These are phyloP conservation scores for Tetragonisca angustula DNA, from an alignment of 2,888 invertebrate genomes.

Conservation along the genomic window DNA sequence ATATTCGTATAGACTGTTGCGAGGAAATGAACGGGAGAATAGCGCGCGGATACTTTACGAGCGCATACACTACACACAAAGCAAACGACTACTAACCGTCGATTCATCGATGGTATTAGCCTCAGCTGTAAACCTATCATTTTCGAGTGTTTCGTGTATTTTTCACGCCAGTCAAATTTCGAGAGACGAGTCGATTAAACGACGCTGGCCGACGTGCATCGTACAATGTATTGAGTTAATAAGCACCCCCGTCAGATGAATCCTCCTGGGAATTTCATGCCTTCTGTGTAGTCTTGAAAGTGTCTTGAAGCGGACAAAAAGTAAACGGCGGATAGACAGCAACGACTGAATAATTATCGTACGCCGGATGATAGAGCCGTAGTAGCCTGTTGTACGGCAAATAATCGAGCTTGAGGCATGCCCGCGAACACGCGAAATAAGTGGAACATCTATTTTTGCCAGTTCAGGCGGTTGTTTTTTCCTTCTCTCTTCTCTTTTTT, in stretches of 20 bases:
- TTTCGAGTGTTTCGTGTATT: background rate
- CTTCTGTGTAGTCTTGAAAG: background rate
- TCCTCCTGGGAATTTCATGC: background rate
- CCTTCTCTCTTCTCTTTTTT: no score
- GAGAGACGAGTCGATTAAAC: constrained; percentile 7
- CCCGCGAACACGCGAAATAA: constrained; percentile 44
- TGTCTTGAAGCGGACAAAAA: background rate
- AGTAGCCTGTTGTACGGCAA: constrained; percentile 27
- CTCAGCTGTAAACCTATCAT: background rate
- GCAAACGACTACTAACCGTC: constrained; percentile 1
- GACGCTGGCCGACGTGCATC: background rate
- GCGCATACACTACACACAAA: no score
- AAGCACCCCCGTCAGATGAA: constrained; percentile 11
- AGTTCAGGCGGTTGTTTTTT: constrained; percentile 16
- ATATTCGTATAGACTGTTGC: no score
- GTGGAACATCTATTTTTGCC: constrained; percentile 56
- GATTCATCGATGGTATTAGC: background rate
- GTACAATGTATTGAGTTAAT: constrained; percentile 51
- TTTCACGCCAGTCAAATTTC: constrained; percentile 5
- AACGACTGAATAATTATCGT: constrained; percentile 57
- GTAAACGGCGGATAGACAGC: constrained; percentile 35
- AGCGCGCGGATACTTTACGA: no score
- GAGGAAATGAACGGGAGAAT: no score
- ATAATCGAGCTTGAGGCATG: constrained; percentile 33
- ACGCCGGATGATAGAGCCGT: constrained; percentile 34